Evolutionary conservation across 1,140 invertebrate genomes (phyloP), one percentile per base, ranked within the genome.

Genomic region (Drosophila prosaltans): DNA sequence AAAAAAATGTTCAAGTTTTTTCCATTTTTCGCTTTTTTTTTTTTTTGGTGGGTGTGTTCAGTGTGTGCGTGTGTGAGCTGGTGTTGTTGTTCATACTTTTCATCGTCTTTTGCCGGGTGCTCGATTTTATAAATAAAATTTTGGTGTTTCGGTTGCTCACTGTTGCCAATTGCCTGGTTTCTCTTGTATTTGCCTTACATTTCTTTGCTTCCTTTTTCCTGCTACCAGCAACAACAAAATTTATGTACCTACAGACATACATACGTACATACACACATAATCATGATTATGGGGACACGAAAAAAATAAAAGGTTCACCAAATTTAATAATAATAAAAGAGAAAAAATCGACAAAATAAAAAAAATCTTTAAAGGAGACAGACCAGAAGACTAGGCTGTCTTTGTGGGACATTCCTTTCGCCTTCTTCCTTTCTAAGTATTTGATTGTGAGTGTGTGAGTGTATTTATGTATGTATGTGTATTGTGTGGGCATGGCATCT

Each of bases 81-180:
- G 61, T 48, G 39, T 48, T 73, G 54, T 55, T 43, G 64, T 62
- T 61, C 63, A 32, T 51, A 41, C 36, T 40, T 54, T 41, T 62
- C 54, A 32, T 45, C 69, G 40, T 64, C 55, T 74, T 77, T 80
- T 83, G 80, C 85, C 78, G 84, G 84, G 83, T 76, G 84, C 84
- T 88, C 84, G 74, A 69, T 84, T 89, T 90, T 89, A 89, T 89
- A 89, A 89, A 89, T 89, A 89, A 88, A 78, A 84, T 89, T 84
- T 51, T 71, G 76, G 21, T 51, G 45, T 48, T 48, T 48, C 45
- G 45, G 21, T 21, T 48, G 45, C 45, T 51, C 45, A 74, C 84
- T 89, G 84, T 89, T 89, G 84, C 84, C 84, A 89, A 84, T 89
- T 84, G 85, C 78, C 78, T 71, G 75, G 75, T 75, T 86, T 69